Base-by-base conservation (phyloP, 2,888 invertebrate genomes). In the Conops quadrifasciatus region DNA sequence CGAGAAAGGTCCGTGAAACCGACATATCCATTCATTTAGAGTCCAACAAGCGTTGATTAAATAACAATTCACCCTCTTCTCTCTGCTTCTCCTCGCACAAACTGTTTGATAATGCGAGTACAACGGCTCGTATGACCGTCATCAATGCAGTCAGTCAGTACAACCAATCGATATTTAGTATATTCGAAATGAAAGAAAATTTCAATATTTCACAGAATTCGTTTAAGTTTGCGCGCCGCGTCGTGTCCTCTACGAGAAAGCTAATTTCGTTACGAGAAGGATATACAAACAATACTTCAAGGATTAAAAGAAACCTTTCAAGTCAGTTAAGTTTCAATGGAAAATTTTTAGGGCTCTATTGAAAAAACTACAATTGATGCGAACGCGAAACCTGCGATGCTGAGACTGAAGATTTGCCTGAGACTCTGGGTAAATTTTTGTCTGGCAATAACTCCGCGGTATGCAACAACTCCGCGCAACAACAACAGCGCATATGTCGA, bases 361-460 rank as follows among this genome's bases (percentile, higher is more conserved):
- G 11, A 72, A 60, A 70, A 67, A 59, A 59, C 63, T 56, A 63
- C 58, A 30, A 67, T 28, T 72, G 72, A 74, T 67, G 72, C 51
- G 70, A 73, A 73, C 73, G 62, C 74, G 72, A 73, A 71, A 70
- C 65, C 69, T 72, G 68, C 60, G 76, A 77, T 74, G 75, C 75
- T 76, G 73, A 68, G 73, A 74, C 73, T 72, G 69, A 73, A 75
- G 51, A 36, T 67, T 63, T 58, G 62, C 47, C 30, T 47, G 65
- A 43, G 24, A 36, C 49, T 56, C 67, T 63, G 21, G 53, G 28
- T 19, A 28, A 13, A 53, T 30, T 11, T 9, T 30, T 24, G 19
- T 15, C 53, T 47, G 65, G 11, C 47, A 30, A 51, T 15, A 64
- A 65, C n/a, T 11, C 16, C 19, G 16, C 24, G 11, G 24, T 43